These are phyloP conservation scores for Sminthurides aquaticus DNA, from an alignment of 2,888 invertebrate species.

Conservation along the genomic window DNA sequence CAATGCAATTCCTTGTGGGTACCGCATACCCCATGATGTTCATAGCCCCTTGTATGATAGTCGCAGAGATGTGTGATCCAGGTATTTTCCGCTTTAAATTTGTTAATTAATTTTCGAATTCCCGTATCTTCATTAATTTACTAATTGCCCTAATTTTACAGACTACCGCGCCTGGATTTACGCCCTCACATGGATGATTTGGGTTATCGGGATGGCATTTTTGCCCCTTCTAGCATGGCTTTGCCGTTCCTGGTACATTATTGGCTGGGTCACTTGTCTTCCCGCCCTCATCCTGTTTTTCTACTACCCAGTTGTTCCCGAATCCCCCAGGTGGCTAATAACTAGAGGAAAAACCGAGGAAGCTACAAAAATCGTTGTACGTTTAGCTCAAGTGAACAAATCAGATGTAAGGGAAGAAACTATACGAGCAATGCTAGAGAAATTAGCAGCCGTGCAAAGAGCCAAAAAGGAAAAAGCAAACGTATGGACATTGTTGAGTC, in stretches of 20 bases:
- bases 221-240: constrained; percentile 5
- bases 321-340: constrained; percentile 15
- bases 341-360: constrained; percentile 34
- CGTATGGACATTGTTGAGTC: constrained; percentile 31
- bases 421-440: background rate
- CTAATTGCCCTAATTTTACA: background rate
- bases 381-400: constrained; percentile 30
- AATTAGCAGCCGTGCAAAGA: constrained; percentile 9
- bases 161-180: constrained; percentile 32
- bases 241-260: background rate
- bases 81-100: constrained; percentile 17
- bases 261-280: background rate
- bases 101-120: background rate
- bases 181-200: constrained; percentile 31
- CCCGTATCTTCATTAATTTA: background rate
- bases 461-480: constrained; percentile 8
- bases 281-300: background rate
- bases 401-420: constrained; percentile 26
- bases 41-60: constrained; percentile 32
- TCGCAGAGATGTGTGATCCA: constrained; percentile 33
- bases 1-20: constrained; percentile 30
- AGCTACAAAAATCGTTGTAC: constrained; percentile 24
- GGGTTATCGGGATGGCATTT: constrained; percentile 19
- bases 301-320: background rate
- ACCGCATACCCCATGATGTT: constrained; percentile 34